phyloP scores from a whole-genome alignment of 2,113 vertebrate species.

The Sinocyclocheilus anophthalmus region DNA sequence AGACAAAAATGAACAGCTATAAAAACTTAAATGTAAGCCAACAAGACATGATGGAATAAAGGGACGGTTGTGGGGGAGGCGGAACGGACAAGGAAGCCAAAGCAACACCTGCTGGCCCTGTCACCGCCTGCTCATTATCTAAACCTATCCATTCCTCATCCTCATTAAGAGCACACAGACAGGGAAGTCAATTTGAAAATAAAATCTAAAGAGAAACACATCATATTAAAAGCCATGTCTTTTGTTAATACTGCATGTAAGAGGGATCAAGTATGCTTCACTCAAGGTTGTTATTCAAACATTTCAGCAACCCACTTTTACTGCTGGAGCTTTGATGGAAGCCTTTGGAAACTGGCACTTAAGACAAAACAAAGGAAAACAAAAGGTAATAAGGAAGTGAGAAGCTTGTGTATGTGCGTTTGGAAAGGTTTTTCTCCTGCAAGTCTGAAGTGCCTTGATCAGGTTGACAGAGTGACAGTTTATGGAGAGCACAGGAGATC shows the following conservation, averaged over 20 bases:
- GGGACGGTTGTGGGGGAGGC: constrained; percentile 47
- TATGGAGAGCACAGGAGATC: constrained; percentile 64
- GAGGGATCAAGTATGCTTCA: constrained; percentile 47
- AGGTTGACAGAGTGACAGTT: constrained; percentile 63
- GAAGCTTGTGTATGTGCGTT: constrained; percentile 59
- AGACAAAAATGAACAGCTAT: constrained; percentile 6
- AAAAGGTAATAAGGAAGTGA: constrained; percentile 45
- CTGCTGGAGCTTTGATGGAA: constrained; percentile 55
- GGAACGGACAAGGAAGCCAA: constrained; percentile 14
- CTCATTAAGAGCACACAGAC: background rate
- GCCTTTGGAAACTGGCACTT: constrained; percentile 57
- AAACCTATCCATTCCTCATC: constrained; percentile 41
- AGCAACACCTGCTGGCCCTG: constrained; percentile 75
- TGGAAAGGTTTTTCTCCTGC: constrained; percentile 48
- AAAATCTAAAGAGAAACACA: background rate
- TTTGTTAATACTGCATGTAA: constrained; percentile 38
- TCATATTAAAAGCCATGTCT: background rate
- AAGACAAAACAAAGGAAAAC: constrained; percentile 62
- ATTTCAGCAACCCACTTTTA: constrained; percentile 46
- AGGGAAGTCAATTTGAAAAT: background rate
- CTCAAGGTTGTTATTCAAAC: constrained; percentile 55
- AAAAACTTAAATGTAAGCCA: constrained; percentile 61
- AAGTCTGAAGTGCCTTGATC: constrained; percentile 53
- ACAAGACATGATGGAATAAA: background rate
- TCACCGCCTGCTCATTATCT: constrained; percentile 70